phyloP scores from a whole-genome alignment of 2,888 invertebrate genomes.

The Drosophila maculinotata region DNA sequence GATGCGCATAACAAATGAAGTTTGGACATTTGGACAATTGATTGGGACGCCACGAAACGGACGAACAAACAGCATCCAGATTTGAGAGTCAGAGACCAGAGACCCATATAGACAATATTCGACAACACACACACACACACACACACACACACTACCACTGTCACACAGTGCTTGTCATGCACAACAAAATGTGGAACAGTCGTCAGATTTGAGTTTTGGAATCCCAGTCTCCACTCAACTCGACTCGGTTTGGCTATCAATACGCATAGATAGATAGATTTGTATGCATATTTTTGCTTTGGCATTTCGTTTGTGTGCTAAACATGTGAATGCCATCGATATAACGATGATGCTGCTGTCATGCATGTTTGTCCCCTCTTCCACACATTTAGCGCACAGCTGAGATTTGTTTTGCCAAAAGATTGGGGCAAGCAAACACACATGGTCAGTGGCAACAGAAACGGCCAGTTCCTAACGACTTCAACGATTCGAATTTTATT shows the following conservation, averaged over 20 bases:
- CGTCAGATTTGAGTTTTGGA: slow-evolving; percentile 65
- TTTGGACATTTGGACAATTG: slow-evolving; percentile 79
- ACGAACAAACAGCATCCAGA: slow-evolving; percentile 57
- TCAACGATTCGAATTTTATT: slow-evolving; percentile 8
- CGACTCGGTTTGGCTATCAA: slow-evolving; percentile 60
- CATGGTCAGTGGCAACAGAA: slow-evolving; percentile 6
- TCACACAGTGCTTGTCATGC: slow-evolving; percentile 58
- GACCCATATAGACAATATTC: slow-evolving; percentile 60
- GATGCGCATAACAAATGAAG: slow-evolving; percentile 81
- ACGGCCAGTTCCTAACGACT: slow-evolving; percentile 15
- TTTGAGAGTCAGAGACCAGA: slow-evolving; percentile 48
- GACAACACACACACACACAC: slow-evolving; percentile 28
- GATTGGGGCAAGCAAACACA: slow-evolving; percentile 26
- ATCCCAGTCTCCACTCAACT: slow-evolving; percentile 28
- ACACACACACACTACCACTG: slow-evolving; percentile 26
- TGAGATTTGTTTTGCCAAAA: slow-evolving; percentile 66
- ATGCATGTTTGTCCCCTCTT: slow-evolving; percentile 23
- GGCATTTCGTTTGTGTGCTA: slow-evolving; percentile 79
- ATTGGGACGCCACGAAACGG: slow-evolving; percentile 69
- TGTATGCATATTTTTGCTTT: slow-evolving; percentile 79
- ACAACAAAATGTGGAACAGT: slow-evolving; percentile 78
- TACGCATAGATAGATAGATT: slow-evolving; percentile 71
- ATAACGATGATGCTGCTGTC: slow-evolving; percentile 66
- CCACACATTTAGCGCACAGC: slow-evolving; percentile 40
- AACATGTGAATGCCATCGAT: slow-evolving; percentile 78